These are phyloP conservation scores for Channa maculata DNA, from an alignment of 2,113 vertebrate species.

Conservation along the genomic window DNA sequence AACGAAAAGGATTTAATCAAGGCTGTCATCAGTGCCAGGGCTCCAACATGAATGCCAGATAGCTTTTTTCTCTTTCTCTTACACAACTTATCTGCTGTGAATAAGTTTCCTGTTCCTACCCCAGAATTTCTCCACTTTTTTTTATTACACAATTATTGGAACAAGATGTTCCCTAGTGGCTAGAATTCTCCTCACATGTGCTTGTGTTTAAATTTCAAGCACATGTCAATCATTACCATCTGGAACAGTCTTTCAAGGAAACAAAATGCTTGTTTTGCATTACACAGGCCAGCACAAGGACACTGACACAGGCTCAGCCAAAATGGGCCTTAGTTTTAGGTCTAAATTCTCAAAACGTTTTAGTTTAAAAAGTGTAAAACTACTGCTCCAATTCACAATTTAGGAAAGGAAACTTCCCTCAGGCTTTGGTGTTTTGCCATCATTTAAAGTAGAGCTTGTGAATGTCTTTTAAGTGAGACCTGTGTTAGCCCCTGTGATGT, in stretches of 20 bases:
- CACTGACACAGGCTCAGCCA: slow-evolving; percentile 10
- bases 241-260: slow-evolving; percentile 46
- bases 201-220: slow-evolving; percentile 54
- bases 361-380: slow-evolving; percentile 3
- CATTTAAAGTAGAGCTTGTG: neutral
- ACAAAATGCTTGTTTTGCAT: slow-evolving; percentile 29
- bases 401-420: slow-evolving; percentile 14
- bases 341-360: slow-evolving; percentile 7
- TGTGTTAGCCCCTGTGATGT: slow-evolving; percentile 17
- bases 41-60: slow-evolving; percentile 25
- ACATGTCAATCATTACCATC: slow-evolving; percentile 59
- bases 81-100: slow-evolving; percentile 24
- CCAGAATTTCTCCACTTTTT: slow-evolving; percentile 19
- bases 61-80: slow-evolving; percentile 47
- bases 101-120: slow-evolving; percentile 26
- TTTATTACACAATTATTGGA: slow-evolving; percentile 27
- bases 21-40: slow-evolving; percentile 42
- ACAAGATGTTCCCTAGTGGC: slow-evolving; percentile 27
- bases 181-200: slow-evolving; percentile 38
- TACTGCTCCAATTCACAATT: too few relatives aligned
- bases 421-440: neutral
- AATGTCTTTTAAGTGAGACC: slow-evolving; percentile 19
- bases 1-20: slow-evolving; percentile 31
- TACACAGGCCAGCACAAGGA: slow-evolving; percentile 12
- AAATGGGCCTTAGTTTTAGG: slow-evolving; percentile 6